Percentiles rank a stretch among this genome's conserved stretches.
These are phyloP conservation scores for Melieria crassipennis DNA, from an alignment of 2,888 invertebrate genomes.

Conservation along the genomic window DNA sequence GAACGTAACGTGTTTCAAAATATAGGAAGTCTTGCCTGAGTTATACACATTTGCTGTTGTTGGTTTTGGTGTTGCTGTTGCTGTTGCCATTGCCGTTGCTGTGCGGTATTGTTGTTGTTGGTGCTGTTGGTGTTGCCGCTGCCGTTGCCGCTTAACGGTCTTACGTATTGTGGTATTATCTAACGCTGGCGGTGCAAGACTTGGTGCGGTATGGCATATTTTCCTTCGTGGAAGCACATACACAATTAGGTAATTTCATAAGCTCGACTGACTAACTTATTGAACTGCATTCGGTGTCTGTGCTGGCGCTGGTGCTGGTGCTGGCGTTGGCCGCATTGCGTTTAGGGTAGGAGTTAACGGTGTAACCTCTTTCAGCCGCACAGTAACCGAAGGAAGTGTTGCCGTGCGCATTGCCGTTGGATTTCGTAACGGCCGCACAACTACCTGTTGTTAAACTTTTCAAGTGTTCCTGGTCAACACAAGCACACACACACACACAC, in stretches of 20 bases:
- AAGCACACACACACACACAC: background rate
- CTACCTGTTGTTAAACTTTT: slow-evolving; percentile 19
- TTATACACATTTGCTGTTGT: slow-evolving; percentile 46
- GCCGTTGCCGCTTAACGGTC: slow-evolving; percentile 39
- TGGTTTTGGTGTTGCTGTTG: slow-evolving; percentile 10
- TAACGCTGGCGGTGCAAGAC: slow-evolving; percentile 37
- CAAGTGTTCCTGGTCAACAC: slow-evolving; percentile 34
- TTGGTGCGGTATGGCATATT: slow-evolving; percentile 35
- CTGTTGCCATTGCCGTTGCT: slow-evolving; percentile 14
- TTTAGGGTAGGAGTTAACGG: slow-evolving; percentile 34
- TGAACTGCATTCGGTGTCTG: slow-evolving; percentile 44
- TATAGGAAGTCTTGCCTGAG: slow-evolving; percentile 63
- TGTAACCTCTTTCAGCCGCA: slow-evolving; percentile 33
- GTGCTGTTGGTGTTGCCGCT: slow-evolving; percentile 28
- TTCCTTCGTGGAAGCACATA: slow-evolving; percentile 36
- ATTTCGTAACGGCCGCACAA: slow-evolving; percentile 28
- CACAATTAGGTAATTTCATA: slow-evolving; percentile 58
- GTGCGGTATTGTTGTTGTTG: background rate
- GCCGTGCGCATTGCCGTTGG: no score
- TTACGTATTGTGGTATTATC: slow-evolving; percentile 50
- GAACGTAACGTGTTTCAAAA: slow-evolving; percentile 65
- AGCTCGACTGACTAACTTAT: slow-evolving; percentile 46
- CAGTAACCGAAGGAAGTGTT: slow-evolving; percentile 27
- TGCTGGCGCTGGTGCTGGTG: background rate
- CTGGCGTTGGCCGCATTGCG: slow-evolving; percentile 1